Conservation (phyloP, 2,888 invertebrate species). For the Chrysodeixis includens region DNA sequence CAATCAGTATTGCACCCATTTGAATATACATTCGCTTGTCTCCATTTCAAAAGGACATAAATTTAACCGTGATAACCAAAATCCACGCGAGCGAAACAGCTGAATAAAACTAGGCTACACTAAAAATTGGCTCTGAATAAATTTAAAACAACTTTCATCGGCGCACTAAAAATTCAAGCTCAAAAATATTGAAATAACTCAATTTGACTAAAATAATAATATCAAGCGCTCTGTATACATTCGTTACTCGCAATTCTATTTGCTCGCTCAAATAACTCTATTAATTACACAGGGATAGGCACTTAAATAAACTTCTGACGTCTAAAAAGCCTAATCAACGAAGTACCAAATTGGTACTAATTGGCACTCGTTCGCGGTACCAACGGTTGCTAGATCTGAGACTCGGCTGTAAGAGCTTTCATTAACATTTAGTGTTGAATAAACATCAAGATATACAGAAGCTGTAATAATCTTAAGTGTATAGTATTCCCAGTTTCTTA, state of each 20-base stretch:
- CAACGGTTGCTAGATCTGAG: slow-evolving; percentile 6
- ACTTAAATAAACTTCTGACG: slow-evolving; percentile 38
- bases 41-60: too few relatives aligned
- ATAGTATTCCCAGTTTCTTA: too few relatives aligned
- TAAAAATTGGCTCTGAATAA: neutral
- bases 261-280: slow-evolving; percentile 33
- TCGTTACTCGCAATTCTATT: slow-evolving; percentile 16
- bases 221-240: neutral
- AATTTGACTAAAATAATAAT: neutral
- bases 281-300: slow-evolving; percentile 33
- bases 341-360: slow-evolving; percentile 43
- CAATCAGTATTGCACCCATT: too few relatives aligned
- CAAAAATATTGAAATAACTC: slow-evolving; percentile 1
- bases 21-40: too few relatives aligned
- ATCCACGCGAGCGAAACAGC: too few relatives aligned
- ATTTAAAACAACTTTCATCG: neutral
- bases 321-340: slow-evolving; percentile 28
- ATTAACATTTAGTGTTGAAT: neutral
- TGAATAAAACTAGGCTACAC: too few relatives aligned
- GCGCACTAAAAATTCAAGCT: neutral
- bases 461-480: neutral
- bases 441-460: neutral
- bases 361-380: slow-evolving; percentile 38
- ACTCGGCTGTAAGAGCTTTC: neutral
- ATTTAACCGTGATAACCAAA: too few relatives aligned